Percentiles rank a stretch among this genome's conserved stretches.
Conservation (phyloP, 1,140 invertebrate species). For the Drosophila repletoides region DNA sequence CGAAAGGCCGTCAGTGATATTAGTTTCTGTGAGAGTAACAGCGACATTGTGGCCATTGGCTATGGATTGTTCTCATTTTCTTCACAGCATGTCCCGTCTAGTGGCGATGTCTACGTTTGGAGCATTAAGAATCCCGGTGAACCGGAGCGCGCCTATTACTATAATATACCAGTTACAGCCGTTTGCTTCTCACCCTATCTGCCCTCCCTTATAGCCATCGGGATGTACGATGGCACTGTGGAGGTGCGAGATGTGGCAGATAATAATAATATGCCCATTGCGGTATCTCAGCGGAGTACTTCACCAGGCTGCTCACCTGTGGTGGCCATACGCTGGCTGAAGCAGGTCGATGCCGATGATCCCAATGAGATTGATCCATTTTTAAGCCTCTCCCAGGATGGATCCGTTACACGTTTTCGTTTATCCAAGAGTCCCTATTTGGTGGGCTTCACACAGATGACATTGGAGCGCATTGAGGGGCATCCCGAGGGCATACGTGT, state of each 20-base stretch:
- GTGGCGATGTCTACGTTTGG: slow-evolving; percentile 87
- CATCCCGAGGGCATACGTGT: slow-evolving; percentile 84
- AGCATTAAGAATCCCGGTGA: slow-evolving; percentile 93
- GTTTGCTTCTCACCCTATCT: slow-evolving; percentile 88
- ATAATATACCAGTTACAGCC: slow-evolving; percentile 87
- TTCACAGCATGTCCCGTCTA: slow-evolving; percentile 51
- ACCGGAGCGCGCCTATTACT: slow-evolving; percentile 89
- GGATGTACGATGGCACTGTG: slow-evolving; percentile 90
- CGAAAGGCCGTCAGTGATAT: slow-evolving; percentile 84
- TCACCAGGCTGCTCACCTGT: slow-evolving; percentile 86
- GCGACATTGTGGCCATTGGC: slow-evolving; percentile 86
- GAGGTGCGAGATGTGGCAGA: slow-evolving; percentile 87
- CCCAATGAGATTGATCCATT: slow-evolving; percentile 82
- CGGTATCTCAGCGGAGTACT: slow-evolving; percentile 83
- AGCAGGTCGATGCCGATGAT: slow-evolving; percentile 69
- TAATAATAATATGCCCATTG: slow-evolving; percentile 82
- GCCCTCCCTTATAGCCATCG: slow-evolving; percentile 89
- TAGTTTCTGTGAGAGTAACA: slow-evolving; percentile 85
- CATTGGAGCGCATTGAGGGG: slow-evolving; percentile 86
- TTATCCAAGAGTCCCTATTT: slow-evolving; percentile 77
- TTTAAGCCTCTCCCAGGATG: slow-evolving; percentile 85
- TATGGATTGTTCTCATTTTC: slow-evolving; percentile 85
- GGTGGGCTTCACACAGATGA: slow-evolving; percentile 85
- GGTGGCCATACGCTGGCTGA: slow-evolving; percentile 85
- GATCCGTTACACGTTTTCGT: slow-evolving; percentile 84